A percentile compares a stretch with the other conserved stretches of the same genome.
Conservation (phyloP, 2,888 invertebrate species). For the Biston betularia region DNA sequence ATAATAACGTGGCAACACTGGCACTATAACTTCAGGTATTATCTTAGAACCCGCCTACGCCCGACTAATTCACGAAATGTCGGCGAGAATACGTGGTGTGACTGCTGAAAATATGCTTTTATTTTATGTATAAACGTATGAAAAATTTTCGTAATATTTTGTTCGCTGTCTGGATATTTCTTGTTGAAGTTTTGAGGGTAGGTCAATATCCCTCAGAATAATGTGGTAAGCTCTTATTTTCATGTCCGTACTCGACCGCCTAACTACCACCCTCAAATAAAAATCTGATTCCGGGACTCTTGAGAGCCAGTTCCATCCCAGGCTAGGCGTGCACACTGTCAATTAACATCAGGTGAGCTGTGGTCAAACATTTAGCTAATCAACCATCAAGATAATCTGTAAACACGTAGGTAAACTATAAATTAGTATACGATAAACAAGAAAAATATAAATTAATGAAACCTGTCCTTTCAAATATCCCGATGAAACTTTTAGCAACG, state of each 20-base stretch:
- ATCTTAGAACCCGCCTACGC: conserved; percentile 15
- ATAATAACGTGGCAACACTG: conserved; percentile 12
- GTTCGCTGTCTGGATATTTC: conserved; percentile 1
- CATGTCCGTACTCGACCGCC: too few relatives aligned
- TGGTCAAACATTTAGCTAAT: too few relatives aligned
- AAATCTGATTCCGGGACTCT: too few relatives aligned
- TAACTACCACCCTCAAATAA: too few relatives aligned
- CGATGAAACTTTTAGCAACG: conserved; percentile 8
- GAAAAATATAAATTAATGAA: conserved; percentile 22
- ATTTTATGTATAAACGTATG: background rate
- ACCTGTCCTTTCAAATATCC: conserved; percentile 7
- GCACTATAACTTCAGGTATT: conserved; percentile 13
- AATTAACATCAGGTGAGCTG: too few relatives aligned
- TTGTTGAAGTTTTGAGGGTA: background rate
- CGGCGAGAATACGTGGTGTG: conserved; percentile 11
- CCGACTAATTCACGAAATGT: conserved; percentile 13
- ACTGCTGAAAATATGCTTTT: conserved; percentile 6
- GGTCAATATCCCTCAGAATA: conserved; percentile 2
- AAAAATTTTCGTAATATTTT: conserved; percentile 9
- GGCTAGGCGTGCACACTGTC: too few relatives aligned
- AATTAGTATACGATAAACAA: conserved; percentile 1
- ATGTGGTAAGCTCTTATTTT: background rate
- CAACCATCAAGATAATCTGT: too few relatives aligned
- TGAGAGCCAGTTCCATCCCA: too few relatives aligned
- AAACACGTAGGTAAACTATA: too few relatives aligned